Base-by-base conservation (phyloP, 2,888 invertebrate genomes). In the Agrotis segetum region DNA sequence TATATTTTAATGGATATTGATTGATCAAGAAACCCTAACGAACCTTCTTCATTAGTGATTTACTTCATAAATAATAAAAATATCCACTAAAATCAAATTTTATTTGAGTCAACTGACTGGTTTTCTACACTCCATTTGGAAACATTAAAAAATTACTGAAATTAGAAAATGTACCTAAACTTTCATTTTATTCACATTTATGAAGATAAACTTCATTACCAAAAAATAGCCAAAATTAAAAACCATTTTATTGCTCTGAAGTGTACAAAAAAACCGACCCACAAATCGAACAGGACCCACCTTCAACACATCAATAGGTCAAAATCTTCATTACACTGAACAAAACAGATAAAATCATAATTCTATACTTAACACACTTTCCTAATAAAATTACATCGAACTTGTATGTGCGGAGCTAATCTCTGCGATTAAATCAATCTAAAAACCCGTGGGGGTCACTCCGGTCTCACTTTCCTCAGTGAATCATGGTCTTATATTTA, bases 371-470 rank as follows among this genome's bases (percentile, higher is more conserved):
- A 77, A 75, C 81, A 82, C 74, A 78, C 79, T 82, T 79, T 82
- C 73, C 71, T 85, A 81, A 88, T 82, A 85, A 85, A 79, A 86
- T 82, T 75, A 81, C 80, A 81, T 84, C 74, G 55, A 55, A 34
- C 47, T 59, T 59, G 24, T 58, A 24, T 34, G 24, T 40, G 47
- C 64, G 66, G 44, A 60, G 44, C 47, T 83, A 86, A 85, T 87
- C 84, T 85, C 55, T 14, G 66, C 81, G 85, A 87, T 87, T 88
- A 86, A 88, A 88, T 88, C 87, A 87, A 87, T 87, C 83, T 86
- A 81, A 83, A 87, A 85, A 85, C 85, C 87, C 82, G 77, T 76
- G 80, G 85, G 85, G 90, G 89, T 90, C 88, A 88, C 73, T 70
- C 64, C 34, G 40, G 65, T 66, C 77, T 79, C 77, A 83, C 86